Percentiles rank a stretch among this genome's conserved stretches.
These are phyloP conservation scores for Octodonta nipae DNA, from an alignment of 2,888 invertebrate genomes.

Conservation along the genomic window DNA sequence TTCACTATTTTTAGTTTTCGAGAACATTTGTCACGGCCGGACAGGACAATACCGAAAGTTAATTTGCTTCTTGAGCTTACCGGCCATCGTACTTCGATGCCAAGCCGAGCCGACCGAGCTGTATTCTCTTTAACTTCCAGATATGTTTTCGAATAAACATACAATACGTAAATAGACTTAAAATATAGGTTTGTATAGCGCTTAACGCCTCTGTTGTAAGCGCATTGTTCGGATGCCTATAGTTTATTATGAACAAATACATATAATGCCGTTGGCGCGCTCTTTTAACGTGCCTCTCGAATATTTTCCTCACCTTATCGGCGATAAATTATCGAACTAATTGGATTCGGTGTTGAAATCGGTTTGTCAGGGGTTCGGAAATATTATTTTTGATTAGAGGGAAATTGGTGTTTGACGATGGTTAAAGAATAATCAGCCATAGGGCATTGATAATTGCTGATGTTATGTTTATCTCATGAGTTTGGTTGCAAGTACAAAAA, in stretches of 20 bases:
- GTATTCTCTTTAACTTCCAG: no score
- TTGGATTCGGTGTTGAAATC: constrained; percentile 1
- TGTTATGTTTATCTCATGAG: no score
- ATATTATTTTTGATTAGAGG: no score
- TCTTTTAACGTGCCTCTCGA: not conserved
- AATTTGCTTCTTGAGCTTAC: constrained; percentile 28
- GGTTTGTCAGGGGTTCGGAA: no score
- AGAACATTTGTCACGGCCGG: constrained; percentile 29
- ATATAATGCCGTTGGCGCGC: not conserved
- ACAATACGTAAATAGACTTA: constrained; percentile 20
- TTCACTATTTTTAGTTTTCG: constrained; percentile 12
- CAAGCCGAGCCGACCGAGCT: no score
- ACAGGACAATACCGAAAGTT: constrained; percentile 34
- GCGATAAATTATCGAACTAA: not conserved
- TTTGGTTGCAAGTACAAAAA: no score
- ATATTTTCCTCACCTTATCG: not conserved
- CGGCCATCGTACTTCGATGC: no score
- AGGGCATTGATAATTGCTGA: no score
- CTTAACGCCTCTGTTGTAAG: not conserved
- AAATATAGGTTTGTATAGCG: constrained; percentile 18
- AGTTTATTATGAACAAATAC: constrained; percentile 1
- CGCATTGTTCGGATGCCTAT: constrained; percentile 1
- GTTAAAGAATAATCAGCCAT: no score
- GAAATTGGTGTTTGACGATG: no score
- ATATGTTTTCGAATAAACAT: constrained; percentile 21